phyloP scores from a whole-genome alignment of 2,888 invertebrate genomes.

The Netelia fuscicornis region DNA sequence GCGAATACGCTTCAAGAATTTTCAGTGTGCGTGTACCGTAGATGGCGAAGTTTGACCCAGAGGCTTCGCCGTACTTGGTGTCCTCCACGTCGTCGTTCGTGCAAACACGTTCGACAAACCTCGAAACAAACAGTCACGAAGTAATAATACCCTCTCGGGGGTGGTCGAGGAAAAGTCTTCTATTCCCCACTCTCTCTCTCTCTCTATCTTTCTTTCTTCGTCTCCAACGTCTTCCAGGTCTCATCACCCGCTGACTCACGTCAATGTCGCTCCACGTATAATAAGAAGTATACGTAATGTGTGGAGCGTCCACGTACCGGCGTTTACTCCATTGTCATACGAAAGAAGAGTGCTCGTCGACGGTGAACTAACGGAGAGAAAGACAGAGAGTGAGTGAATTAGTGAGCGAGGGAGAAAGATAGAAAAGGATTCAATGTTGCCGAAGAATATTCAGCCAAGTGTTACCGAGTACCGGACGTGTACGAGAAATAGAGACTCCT shows the following conservation, averaged over 20 bases:
- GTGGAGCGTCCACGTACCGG: constrained; percentile 3
- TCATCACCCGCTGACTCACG: constrained; percentile 46
- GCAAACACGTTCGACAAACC: constrained; percentile 28
- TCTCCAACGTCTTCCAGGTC: not conserved
- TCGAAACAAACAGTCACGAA: not conserved
- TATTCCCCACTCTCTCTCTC: not conserved
- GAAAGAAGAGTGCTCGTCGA: constrained; percentile 11
- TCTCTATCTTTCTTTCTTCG: not conserved
- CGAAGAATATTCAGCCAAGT: constrained; percentile 54
- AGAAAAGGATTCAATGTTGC: constrained; percentile 33
- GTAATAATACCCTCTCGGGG: constrained; percentile 33
- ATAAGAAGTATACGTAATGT: constrained; percentile 42
- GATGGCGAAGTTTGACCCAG: constrained; percentile 73
- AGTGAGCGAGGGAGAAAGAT: constrained; percentile 1
- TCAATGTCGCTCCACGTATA: constrained; percentile 44
- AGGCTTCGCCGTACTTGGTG: constrained; percentile 70
- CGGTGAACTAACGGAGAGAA: not conserved
- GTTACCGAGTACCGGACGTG: constrained; percentile 54
- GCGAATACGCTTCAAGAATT: constrained; percentile 80
- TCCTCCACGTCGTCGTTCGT: constrained; percentile 20
- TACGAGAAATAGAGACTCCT: constrained; percentile 22
- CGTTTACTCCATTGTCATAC: constrained; percentile 52
- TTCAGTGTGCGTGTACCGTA: constrained; percentile 72
- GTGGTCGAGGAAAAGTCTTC: constrained; percentile 22
- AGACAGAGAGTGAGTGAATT: not conserved